Base-by-base conservation (phyloP, 2,113 vertebrate species). In the Cephalopholis sonnerati region DNA sequence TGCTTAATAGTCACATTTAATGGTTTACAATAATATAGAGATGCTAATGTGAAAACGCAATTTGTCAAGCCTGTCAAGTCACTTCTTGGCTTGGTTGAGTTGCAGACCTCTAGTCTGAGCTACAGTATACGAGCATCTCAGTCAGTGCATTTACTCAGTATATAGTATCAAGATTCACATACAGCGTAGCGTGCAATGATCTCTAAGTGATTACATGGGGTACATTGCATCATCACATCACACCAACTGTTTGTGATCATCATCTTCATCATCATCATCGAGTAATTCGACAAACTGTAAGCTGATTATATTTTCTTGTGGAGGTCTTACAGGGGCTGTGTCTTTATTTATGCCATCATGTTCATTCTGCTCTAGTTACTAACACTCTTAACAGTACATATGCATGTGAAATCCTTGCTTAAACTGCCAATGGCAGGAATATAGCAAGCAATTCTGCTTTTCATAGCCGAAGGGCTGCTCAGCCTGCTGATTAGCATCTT, bases 401-500 rank as follows among this genome's bases (percentile, higher is more conserved):
- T 13, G 36, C 32, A 15, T 46, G 18, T 46, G n/a, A 18, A 41
- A 41, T 36, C 22, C 27, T 7, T 39, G 55, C 6, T 41, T n/a
- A 46, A 70, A 46, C 69, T 32, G 41, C 46, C 55, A 68, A 1
- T 44, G 11, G 25, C 44, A 46, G 2, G 20, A 79, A 53, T 32
- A 24, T 24, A n/a, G 22, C 10, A 7, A 13, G 17, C 44, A 70
- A 1, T 58, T 46, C n/a, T 78, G 67, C n/a, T 69, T 17, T 36
- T 8, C 27, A 41, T 8, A 25, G 25, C 51, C 1, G 0, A 46
- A 25, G 24, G 32, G 12, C 4, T 71, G 24, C 69, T 51, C 48
- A 11, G 25, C 64, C 10, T 44, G n/a, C 58, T 79, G 9, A 81
- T 88, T 69, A 74, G 32, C 57, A 70, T 67, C 74, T 77, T 46